phyloP scores from a whole-genome alignment of 2,113 vertebrate genomes.

The Scomber japonicus region DNA sequence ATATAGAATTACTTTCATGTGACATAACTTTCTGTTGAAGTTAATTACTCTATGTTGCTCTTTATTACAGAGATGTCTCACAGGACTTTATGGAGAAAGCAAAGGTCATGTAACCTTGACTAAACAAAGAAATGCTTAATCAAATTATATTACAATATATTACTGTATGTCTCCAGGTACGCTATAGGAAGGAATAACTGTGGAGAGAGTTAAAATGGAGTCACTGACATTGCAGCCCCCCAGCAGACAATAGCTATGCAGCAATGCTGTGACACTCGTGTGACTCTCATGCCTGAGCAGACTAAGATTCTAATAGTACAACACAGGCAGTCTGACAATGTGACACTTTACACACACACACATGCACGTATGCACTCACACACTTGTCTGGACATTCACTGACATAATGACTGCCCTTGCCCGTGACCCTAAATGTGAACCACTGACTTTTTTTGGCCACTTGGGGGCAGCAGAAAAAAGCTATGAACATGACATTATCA shows the following conservation, averaged over 20 bases:
- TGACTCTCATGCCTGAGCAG: conserved; percentile 36
- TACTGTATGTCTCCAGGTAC: background rate
- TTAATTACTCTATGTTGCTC: no score
- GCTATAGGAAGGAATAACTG: background rate
- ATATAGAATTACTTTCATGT: no score
- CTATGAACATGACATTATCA: background rate
- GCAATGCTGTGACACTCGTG: conserved; percentile 14
- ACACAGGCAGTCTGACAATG: conserved; percentile 14
- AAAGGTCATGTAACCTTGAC: no score
- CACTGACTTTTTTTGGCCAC: background rate
- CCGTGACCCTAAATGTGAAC: background rate
- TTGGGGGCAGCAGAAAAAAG: conserved; percentile 4
- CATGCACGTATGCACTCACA: background rate
- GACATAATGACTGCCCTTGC: background rate
- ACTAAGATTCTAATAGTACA: conserved; percentile 21
- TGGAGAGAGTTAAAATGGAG: background rate
- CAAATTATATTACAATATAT: no score
- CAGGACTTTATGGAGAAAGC: no score
- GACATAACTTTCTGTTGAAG: no score
- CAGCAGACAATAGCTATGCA: conserved; percentile 17
- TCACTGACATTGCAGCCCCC: conserved; percentile 4
- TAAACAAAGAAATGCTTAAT: no score
- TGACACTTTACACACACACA: background rate
- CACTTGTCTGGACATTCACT: background rate
- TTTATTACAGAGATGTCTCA: no score